Base-by-base conservation (phyloP, 2,113 vertebrate genomes). In the Rhinogobius similis region DNA sequence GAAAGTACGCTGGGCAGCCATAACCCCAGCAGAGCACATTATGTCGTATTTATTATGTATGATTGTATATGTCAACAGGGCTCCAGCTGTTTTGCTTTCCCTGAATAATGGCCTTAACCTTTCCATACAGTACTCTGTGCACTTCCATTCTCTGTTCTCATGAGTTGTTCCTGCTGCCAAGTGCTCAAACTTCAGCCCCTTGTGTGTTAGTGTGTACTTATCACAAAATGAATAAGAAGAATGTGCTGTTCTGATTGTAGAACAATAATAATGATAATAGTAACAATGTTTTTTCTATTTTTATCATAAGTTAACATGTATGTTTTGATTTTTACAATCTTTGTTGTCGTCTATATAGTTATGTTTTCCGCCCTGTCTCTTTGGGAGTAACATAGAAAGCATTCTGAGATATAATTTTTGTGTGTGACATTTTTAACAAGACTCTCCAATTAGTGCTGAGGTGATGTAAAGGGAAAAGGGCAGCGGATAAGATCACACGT, bases 381-480 rank as follows among this genome's bases (percentile, higher is more conserved):
- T 13, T 20, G 2, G 12, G 4, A 50, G 39, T 13, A n/a, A 46
- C 9, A n/a, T 46, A 50, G 26, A 53, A 39, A 55, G 23, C 11
- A 12, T 65, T 46, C 21, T 24, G 5, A 38, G 32, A 38, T 8
- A 12, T 61, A 14, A 24, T 62, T 73, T 46, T 66, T 65, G 39
- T 67, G 21, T 24, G 41, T 39, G 21, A 62, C 58, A 23, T 36
- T 38, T 20, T 21, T 75, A 73, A 77, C 67, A 44, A 87, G 52
- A 44, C 32, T 44, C 46, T 67, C 44, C 74, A 71, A 77, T 81
- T 72, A 82, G 70, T 67, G 23, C 68, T 65, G 23, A 75, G 67
- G 67, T 77, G 75, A 86, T 70, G 59, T 67, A 87, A 72, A 74
- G 70, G 67, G 59, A 58, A 84, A 61, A 67, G 79, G 74, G 66